Evolutionary conservation across 2,113 vertebrate genomes (phyloP), one percentile per base, ranked within the genome.

Genomic region (Hirundichthys speculiger): DNA sequence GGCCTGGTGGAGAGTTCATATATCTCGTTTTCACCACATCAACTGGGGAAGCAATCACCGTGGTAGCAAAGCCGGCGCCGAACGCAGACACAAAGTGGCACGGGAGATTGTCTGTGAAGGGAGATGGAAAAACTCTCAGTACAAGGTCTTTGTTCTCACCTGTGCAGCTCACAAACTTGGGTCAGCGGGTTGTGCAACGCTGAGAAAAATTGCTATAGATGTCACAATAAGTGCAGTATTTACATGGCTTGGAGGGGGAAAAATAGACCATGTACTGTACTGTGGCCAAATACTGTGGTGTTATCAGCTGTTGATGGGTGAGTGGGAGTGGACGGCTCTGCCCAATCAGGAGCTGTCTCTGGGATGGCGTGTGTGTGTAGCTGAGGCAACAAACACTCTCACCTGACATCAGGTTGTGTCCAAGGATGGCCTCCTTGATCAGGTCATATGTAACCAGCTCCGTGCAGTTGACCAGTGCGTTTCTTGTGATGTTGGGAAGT

Each of bases 11-110:
- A 13, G 94, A 95, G 77, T 96, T 96, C 92, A 95, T 94, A 80
- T 94, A 95, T 47, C 94, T 89, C 1, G 94, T 95, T 73, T 96
- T 96, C 30, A 96, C 94, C 69, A 95, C 94, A 21, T 95, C 94
- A 13, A 93, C 94, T 0, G 93, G 94, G n/a, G 94, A 96, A 4
- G 94, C 92, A 1, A 95, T 91, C 47, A 94, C 89, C 0, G 93
- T 95, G 8, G 95, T 93, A 51, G 93, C 95, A 53, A 95, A 95
- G 19, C 95, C 94, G 0, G 94, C 93, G 0, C 93, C 90, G 2
- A 95, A 93, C 7, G 94, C 93, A 0, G 94, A 95, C 22, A 94
- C 64, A 6, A 94, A 93, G 71, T 95, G 95, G 69, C 95, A 95
- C 0, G 94, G 94, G 12, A 95, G 87, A 2, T 94, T 95, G 67